A percentile compares a stretch with the other conserved stretches of the same genome.
Evolutionary conservation across 35 echinoderm and acorn worm species (phyloP).

Genomic region (Lytechinus variegatus): DNA sequence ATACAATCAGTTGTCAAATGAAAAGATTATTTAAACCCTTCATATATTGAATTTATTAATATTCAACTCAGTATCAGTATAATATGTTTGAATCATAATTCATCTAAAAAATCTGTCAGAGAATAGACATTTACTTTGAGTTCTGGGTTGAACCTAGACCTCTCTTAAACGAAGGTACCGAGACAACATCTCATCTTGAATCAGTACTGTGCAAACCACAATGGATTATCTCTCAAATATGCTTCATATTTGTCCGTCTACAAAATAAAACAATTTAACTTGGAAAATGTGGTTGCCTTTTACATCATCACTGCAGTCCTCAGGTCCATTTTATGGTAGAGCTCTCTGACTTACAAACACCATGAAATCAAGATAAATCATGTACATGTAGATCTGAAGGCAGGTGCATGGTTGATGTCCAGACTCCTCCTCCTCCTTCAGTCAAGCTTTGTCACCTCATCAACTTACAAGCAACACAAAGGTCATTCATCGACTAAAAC

Average conservation of each 20-base stretch:
- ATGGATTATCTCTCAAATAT: no score
- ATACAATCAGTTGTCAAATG: neutral
- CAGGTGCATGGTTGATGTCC: neutral
- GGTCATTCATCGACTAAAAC: constrained; percentile 2
- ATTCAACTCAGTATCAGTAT: neutral
- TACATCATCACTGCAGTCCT: neutral
- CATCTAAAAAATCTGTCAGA: neutral
- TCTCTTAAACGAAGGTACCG: neutral
- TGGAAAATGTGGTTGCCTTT: no score
- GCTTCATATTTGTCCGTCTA: no score
- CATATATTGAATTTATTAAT: no score
- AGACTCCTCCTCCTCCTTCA: neutral
- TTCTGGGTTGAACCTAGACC: neutral
- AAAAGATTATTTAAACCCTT: no score
- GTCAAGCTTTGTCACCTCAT: neutral
- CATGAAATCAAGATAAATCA: neutral
- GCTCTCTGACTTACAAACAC: neutral
- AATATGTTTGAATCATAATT: neutral
- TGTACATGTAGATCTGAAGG: neutral
- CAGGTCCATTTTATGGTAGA: neutral
- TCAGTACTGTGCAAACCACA: neutral
- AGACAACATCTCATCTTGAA: neutral
- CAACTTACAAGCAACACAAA: neutral
- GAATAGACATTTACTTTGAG: neutral
- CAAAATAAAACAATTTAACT: no score